Evolutionary conservation across 2,113 vertebrate species (phyloP), one percentile per base, ranked within the genome.

Genomic region (Pituophis catenifer): DNA sequence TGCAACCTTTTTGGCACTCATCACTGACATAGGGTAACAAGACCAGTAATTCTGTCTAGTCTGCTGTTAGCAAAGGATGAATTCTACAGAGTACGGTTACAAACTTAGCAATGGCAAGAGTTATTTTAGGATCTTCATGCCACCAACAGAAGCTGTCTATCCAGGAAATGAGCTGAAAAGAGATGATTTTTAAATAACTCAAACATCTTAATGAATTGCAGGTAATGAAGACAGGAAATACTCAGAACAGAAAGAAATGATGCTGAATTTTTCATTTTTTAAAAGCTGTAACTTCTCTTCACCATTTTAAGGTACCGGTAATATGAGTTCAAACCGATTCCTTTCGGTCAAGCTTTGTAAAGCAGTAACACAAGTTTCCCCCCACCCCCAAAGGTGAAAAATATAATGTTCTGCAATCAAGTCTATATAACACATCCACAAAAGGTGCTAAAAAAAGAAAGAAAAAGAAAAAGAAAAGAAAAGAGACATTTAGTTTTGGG

Each of bases 161-260:
- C 75, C 33, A 44, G 75, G 33, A 81, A 81, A 81, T 81, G 75
- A 81, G 75, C 33, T 44, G 75, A 81, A 81, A 81, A 81, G 75
- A 81, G 17, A 19, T 81, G 33, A 81, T 81, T 89, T 48, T 86
- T 94, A 91, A 95, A 89, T 89, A 96, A 96, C 91, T 89, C 91
- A 91, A 96, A 95, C 54, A 90, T 94, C 96, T 94, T 94, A 93
- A 95, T 94, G 92, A 96, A 95, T 93, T 95, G 92, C 88, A 23
- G 93, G 93, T 95, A 90, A 65, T 50, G 24, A 90, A 90, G 26
- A 89, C 8, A 23, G 33, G 33, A 89, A 44, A 12, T 57, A 89
- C 23, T 89, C 12, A 3, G 19, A 52, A 65, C 44, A 65, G 52
- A 59, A 93, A 90, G 94, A 55, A 93, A 95, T 91, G 94, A 50